Evolutionary conservation across 1,140 invertebrate genomes (phyloP), one percentile per base, ranked within the genome.

Genomic region (Euura lappo): DNA sequence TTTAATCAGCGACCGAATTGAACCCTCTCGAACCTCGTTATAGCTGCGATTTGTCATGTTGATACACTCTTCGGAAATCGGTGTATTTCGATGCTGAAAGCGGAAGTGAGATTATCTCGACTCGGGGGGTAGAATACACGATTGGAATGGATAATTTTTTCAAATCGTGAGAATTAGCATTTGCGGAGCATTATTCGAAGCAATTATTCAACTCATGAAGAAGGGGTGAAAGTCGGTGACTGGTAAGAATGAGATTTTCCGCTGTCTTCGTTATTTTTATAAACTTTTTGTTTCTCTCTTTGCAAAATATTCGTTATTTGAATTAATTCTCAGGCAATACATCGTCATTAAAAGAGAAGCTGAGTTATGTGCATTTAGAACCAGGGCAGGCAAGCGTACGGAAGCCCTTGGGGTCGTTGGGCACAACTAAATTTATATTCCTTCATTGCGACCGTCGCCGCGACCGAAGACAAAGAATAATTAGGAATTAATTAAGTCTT

Each of bases 401-500:
- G 11, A 68, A 44, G 28, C 13, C 66, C 13, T 64, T 44, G 13
- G 44, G 44, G 66, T 44, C 44, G 66, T 3, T 44, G 44, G 66
- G 66, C 66, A 68, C 66, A 68, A 68, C 44, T 65, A 51, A 44
- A 68, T 28, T 45, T 68, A 51, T 64, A 65, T 65, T 11, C 67
- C 4, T 66, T 6, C 44, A 47, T 64, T 42, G 42, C 45, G 3
- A 8, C 7, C 13, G 42, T 6, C 8, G 60, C 11, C 67, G 13
- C 11, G 28, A 7, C 7, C 67, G 68, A 45, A 42, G 0, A 13
- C 28, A 47, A 13, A 66, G 47, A 73, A 73, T 65, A 73, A 73
- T 69, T 65, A 70, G 66, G 45, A 73, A 65, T 70, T 73, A 73
- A 72, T 72, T 68, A 65, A 8, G 11, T 43, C 51, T 72, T 72